A percentile compares a stretch with the other conserved stretches of the same genome.
These are phyloP conservation scores for Tyto alba DNA, from an alignment of 2,113 vertebrate species.

Conservation along the genomic window DNA sequence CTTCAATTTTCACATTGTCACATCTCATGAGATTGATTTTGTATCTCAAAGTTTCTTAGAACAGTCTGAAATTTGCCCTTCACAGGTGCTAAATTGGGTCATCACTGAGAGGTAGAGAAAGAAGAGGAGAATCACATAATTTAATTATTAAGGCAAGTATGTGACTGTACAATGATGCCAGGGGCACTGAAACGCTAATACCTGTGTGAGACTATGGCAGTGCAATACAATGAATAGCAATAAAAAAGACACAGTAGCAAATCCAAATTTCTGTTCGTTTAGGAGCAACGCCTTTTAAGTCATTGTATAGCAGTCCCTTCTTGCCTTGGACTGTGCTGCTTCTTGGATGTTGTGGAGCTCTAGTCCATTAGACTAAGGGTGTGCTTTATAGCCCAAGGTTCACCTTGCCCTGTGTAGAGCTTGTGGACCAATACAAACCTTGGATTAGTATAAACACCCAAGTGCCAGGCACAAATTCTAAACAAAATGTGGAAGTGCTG, in stretches of 20 bases:
- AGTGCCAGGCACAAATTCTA: neutral
- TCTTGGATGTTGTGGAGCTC: neutral
- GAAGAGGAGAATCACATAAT: neutral
- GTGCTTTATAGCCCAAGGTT: neutral
- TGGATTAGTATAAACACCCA: neutral
- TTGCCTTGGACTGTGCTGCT: neutral
- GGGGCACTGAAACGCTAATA: neutral
- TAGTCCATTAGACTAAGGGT: neutral
- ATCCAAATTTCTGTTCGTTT: neutral
- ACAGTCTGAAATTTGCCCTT: neutral
- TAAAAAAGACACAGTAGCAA: neutral
- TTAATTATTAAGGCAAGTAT: neutral
- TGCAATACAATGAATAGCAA: neutral
- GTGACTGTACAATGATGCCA: neutral
- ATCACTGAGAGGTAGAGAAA: neutral
- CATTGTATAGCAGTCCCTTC: neutral
- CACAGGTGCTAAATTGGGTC: neutral
- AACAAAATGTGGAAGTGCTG: neutral
- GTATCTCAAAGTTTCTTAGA: neutral
- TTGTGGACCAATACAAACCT: neutral
- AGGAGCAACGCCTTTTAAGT: neutral
- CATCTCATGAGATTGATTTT: neutral
- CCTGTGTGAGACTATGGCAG: neutral
- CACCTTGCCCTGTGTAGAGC: rapidly evolving
- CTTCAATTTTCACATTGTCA: neutral